Evolutionary conservation across 2,888 invertebrate genomes (phyloP).

Genomic region (Noctua comes): DNA sequence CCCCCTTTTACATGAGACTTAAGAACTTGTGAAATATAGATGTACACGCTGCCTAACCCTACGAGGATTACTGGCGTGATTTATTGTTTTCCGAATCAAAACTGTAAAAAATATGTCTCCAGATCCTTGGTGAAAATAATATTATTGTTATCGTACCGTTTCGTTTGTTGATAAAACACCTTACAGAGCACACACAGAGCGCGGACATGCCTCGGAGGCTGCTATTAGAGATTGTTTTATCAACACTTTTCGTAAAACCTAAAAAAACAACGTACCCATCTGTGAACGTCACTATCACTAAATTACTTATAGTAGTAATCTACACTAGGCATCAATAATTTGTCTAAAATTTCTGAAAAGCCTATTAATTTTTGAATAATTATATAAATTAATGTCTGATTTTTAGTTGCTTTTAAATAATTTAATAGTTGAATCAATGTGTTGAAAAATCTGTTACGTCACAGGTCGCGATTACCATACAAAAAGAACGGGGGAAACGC

Average conservation of each 20-base stretch:
- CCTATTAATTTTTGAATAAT: no score
- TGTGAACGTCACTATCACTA: background rate
- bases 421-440: no score
- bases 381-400: no score
- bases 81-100: background rate
- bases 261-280: no score
- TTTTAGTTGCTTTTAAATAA: no score
- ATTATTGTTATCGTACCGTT: constrained; percentile 7
- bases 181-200: background rate
- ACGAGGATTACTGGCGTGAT: background rate
- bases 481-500: no score
- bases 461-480: no score
- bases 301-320: no score
- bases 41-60: background rate
- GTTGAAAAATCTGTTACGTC: no score
- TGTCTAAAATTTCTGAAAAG: no score
- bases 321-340: no score
- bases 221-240: background rate
- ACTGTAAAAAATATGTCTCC: background rate
- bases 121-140: constrained; percentile 5
- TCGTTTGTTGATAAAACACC: constrained; percentile 36
- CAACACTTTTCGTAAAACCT: background rate
- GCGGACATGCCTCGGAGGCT: background rate
- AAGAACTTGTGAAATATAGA: background rate
- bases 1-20: background rate